Percentiles rank a stretch among this genome's conserved stretches.
Evolutionary conservation across 2,888 invertebrate species (phyloP).

Genomic region (Mellilla xanthometata): DNA sequence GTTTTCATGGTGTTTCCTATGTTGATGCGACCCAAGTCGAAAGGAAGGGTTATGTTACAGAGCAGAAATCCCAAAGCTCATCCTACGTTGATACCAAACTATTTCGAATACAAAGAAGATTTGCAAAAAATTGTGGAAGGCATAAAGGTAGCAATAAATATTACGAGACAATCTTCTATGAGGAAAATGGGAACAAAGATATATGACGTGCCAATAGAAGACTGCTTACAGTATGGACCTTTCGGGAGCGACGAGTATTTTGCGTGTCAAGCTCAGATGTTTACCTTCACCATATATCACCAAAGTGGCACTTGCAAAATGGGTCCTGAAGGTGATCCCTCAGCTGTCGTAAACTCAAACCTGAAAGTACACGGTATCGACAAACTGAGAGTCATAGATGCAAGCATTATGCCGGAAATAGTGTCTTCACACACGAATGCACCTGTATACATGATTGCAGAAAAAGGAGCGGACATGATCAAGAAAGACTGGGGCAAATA

Average conservation of each 20-base stretch:
- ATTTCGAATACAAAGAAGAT: constrained; percentile 86
- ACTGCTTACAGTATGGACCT: constrained; percentile 77
- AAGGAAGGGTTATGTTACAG: constrained; percentile 85
- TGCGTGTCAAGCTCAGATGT: constrained; percentile 85
- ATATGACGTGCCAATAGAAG: constrained; percentile 83
- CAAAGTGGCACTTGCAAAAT: constrained; percentile 86
- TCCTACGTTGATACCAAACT: constrained; percentile 91
- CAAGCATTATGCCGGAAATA: constrained; percentile 90
- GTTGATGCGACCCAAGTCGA: constrained; percentile 88
- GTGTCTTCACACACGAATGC: constrained; percentile 90
- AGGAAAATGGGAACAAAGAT: constrained; percentile 81
- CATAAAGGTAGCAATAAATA: constrained; percentile 81
- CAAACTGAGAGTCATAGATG: constrained; percentile 88
- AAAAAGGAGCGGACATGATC: constrained; percentile 89
- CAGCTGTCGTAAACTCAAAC: constrained; percentile 85
- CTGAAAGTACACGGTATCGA: constrained; percentile 85
- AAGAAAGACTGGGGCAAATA: constrained; percentile 77
- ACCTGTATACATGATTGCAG: constrained; percentile 91
- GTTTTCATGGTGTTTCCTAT: constrained; percentile 85
- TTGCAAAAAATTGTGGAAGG: constrained; percentile 85
- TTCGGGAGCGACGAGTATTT: constrained; percentile 87
- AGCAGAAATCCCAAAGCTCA: constrained; percentile 87
- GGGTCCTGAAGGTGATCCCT: constrained; percentile 80
- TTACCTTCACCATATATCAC: constrained; percentile 88
- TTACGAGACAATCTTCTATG: constrained; percentile 83